Percentiles rank a stretch among this genome's conserved stretches.
Evolutionary conservation across 1,140 invertebrate species (phyloP).

Genomic region (Sipha flava): DNA sequence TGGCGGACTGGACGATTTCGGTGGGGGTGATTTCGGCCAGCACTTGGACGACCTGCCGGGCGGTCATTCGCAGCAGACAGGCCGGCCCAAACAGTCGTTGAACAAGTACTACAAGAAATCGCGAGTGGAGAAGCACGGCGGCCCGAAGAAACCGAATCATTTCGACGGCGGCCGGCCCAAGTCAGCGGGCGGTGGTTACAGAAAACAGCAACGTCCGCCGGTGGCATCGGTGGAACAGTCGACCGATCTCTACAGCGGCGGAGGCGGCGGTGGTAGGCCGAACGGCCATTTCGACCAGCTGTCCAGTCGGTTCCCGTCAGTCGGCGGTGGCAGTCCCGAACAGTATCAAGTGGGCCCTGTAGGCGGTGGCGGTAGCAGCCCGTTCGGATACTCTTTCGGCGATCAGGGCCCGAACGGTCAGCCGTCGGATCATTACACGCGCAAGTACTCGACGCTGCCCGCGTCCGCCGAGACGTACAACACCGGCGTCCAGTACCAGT

Average conservation of each 20-base stretch:
- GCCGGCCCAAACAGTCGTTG: neutral
- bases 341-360: neutral
- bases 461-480: neutral
- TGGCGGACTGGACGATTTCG: conserved; percentile 37
- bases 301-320: neutral
- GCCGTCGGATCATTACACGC: neutral
- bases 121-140: neutral
- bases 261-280: neutral
- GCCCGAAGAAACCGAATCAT: neutral
- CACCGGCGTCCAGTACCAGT: neutral
- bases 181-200: neutral
- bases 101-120: neutral
- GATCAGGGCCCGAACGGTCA: neutral
- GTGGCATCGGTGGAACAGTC: neutral
- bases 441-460: neutral
- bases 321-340: neutral
- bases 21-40: neutral
- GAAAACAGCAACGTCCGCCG: neutral
- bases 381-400: neutral
- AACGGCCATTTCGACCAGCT: neutral
- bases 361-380: neutral
- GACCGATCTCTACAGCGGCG: neutral
- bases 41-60: neutral
- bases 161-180: neutral
- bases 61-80: neutral